Evolutionary conservation across 2,888 invertebrate genomes (phyloP), one percentile per base, ranked within the genome.

Genomic region (Xylota segnis): DNA sequence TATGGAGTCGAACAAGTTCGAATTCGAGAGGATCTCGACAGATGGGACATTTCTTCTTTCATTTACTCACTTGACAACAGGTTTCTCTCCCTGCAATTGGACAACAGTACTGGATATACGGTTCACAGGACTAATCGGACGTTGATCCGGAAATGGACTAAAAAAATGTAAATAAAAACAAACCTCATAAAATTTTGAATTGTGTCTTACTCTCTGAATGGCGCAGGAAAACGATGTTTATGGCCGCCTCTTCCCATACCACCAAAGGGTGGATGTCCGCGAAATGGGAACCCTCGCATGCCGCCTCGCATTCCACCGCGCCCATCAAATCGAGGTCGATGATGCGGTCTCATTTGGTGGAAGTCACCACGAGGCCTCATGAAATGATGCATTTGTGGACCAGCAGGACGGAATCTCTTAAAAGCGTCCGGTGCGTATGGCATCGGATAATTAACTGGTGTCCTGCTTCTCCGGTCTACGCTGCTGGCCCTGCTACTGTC

Each of bases 311-410:
- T 87, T 12, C 83, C 78, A 37, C 88, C 89, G 0, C 89, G 88
- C 0, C 75, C 81, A 0, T 86, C 84, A 16, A 86, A 86, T 1
- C 84, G 50, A 0, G 86, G 82, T 2, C 86, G 59, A 34, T 66
- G 75, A 6, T 77, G 66, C 0, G 71, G 71, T n/a, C 89, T 87
- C 27, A 83, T 86, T 12, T 89, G 88, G n/a, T 88, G 87, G 61
- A 89, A 90, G 7, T 90, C 89, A 27, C 89, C 87, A 2, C 89
- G 89, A 7, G 74, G 74, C 32, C 89, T 88, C 82, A 89, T 87
- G 70, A 89, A 90, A 18, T 88, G 88, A 78, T 88, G 88, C 84
- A 89, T 88, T n/a, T 88, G 71, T 1, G 79, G 81, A 0, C 75
- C 84, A 5, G 29, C 16, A 0, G 59, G 75, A 10, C 89, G 89